A percentile compares a stretch with the other conserved stretches of the same genome.
Evolutionary conservation across 2,888 invertebrate species (phyloP).

Genomic region (Scaptomyza cyrtandrae): DNA sequence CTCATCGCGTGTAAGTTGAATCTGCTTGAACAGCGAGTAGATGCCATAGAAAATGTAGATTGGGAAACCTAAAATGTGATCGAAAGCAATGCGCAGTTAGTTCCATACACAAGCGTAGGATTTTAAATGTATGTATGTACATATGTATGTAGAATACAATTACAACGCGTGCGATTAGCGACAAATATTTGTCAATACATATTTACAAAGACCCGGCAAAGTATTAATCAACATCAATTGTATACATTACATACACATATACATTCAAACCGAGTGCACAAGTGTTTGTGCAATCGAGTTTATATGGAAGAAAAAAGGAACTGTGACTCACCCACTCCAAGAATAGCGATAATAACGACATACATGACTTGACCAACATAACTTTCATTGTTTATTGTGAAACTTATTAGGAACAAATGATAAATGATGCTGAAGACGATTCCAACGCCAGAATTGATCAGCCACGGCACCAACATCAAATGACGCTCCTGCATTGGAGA

Average conservation of each 20-base stretch:
- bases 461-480: constrained; percentile 77
- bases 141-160: neutral
- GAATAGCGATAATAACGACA: constrained; percentile 22
- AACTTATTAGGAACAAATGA: constrained; percentile 27
- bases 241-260: neutral
- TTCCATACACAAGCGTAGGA: neutral
- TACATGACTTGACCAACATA: neutral
- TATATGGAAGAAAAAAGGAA: neutral
- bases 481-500: constrained; percentile 73
- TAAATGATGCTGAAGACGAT: constrained; percentile 47
- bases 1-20: constrained; percentile 65
- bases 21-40: constrained; percentile 72
- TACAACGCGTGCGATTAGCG: neutral
- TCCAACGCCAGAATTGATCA: constrained; percentile 68
- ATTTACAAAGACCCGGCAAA: neutral
- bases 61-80: constrained; percentile 55
- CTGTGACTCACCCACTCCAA: constrained; percentile 66
- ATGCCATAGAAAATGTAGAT: constrained; percentile 67
- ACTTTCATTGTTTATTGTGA: accelerated
- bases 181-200: neutral
- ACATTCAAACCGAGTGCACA: neutral
- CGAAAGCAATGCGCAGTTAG: constrained; percentile 17
- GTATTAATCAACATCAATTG: neutral
- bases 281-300: neutral
- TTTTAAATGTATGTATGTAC: neutral